A percentile compares a stretch with the other conserved stretches of the same genome.
These are phyloP conservation scores for Zosterops borbonicus DNA, from an alignment of 2,113 vertebrate genomes.

Conservation along the genomic window DNA sequence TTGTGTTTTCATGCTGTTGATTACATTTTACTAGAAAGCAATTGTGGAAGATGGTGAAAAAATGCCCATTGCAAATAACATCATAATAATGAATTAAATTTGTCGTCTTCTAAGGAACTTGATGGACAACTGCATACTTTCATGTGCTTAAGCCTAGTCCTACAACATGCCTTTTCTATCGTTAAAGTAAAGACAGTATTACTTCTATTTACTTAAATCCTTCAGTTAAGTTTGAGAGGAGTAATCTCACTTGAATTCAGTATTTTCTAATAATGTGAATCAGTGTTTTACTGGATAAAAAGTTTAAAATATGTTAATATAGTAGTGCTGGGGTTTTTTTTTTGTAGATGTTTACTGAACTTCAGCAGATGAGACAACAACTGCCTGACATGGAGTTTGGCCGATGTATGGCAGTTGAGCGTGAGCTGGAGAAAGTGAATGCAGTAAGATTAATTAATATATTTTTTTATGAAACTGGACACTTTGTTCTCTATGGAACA, in stretches of 20 bases:
- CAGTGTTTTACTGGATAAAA: neutral
- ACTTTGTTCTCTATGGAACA: conserved; percentile 96
- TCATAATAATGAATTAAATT: neutral
- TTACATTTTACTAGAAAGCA: neutral
- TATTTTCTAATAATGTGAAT: neutral
- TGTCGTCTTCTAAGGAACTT: neutral
- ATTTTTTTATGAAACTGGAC: conserved; percentile 97
- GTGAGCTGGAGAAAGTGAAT: conserved; percentile 95
- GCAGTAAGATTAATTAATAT: conserved; percentile 92
- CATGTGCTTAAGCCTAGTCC: neutral
- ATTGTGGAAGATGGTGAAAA: neutral
- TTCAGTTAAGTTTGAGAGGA: neutral
- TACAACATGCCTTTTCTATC: neutral
- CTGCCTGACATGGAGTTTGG: conserved; percentile 99
- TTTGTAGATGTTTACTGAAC: conserved; percentile 95
- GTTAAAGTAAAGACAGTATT: neutral
- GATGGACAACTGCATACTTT: neutral
- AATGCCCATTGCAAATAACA: neutral
- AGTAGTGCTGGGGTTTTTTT: neutral
- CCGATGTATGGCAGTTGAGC: conserved; percentile 93
- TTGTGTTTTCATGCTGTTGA: neutral
- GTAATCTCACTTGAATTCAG: neutral
- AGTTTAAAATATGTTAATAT: neutral
- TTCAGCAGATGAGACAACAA: conserved; percentile 98
- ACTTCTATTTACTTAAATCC: neutral